Evolutionary conservation across 2,888 invertebrate genomes (phyloP), one percentile per base, ranked within the genome.

Genomic region (Dusona sp.): DNA sequence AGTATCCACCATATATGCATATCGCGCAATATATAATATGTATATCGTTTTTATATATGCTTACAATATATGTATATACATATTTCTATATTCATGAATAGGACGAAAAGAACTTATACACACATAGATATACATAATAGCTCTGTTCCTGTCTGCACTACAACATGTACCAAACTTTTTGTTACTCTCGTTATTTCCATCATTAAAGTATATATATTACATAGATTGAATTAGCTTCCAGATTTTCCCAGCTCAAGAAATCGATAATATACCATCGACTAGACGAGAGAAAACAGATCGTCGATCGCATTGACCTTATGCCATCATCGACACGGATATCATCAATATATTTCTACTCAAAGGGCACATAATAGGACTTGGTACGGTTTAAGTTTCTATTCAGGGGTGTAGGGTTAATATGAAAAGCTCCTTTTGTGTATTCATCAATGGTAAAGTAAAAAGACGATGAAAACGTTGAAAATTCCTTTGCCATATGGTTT

Each of bases 211-310:
- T 74, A 65, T 73, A 77, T 74, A 81, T 81, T 84, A 84, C 78
- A 73, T 57, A 79, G 81, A 84, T 84, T 79, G 86, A 86, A 84
- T 86, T 84, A 86, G 84, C 86, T 86, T 51, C 67, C 54, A 81
- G 84, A 86, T 54, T 86, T 86, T 86, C 86, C 84, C 84, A 86
- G 80, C 83, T 57, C 68, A 57, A 57, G 64, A 38, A 61, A 74
- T 48, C 72, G 65, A 78, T 75, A 45, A 25, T 64, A 65, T 48
- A 11, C 22, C 25, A 73, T 68, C 19, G 38, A 25, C 22, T 72
- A 29, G 33, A 79, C 51, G 48, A 65, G 48, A 65, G 61, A 67
- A 68, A 74, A 74, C 73, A 83, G 75, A 80, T 68, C 77, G 61
- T 80, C 80, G 80, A 73, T 80, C 57, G 80, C 73, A 42, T 80